A percentile compares a stretch with the other conserved stretches of the same genome.
Evolutionary conservation across 2,113 vertebrate genomes (phyloP).

Genomic region (Thymallus thymallus): DNA sequence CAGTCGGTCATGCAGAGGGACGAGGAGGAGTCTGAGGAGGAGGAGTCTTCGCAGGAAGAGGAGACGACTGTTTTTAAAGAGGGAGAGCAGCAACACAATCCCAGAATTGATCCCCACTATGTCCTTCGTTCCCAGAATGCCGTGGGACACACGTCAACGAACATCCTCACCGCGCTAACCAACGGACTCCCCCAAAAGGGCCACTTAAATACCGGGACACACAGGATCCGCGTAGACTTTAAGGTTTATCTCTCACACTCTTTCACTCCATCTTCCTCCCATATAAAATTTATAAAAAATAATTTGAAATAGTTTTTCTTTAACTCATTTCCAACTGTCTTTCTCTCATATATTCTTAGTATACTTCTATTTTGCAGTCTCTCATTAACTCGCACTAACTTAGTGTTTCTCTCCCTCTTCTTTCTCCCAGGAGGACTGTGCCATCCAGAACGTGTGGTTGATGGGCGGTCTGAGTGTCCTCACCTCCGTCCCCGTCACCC

Average conservation of each 20-base stretch:
- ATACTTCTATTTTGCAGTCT: no score
- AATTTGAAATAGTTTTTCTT: no score
- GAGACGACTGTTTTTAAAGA: slow-evolving; percentile 28
- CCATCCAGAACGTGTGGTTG: slow-evolving; percentile 87
- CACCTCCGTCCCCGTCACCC: slow-evolving; percentile 79
- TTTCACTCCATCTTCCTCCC: no score
- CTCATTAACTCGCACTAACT: no score
- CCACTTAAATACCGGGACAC: slow-evolving; percentile 69
- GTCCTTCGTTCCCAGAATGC: slow-evolving; percentile 71
- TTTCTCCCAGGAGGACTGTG: slow-evolving; percentile 83
- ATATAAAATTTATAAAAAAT: no score
- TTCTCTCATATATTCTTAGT: no score
- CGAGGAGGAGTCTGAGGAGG: slow-evolving; percentile 11
- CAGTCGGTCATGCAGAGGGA: slow-evolving; percentile 27
- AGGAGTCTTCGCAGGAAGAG: slow-evolving; percentile 38
- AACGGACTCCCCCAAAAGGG: slow-evolving; percentile 82
- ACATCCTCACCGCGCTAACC: slow-evolving; percentile 73
- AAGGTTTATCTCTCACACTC: slow-evolving; percentile 71
- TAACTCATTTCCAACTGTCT: no score
- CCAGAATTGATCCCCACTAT: slow-evolving; percentile 62
- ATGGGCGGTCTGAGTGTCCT: slow-evolving; percentile 91
- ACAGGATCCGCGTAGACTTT: slow-evolving; percentile 89
- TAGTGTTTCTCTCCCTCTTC: background rate
- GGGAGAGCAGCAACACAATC: slow-evolving; percentile 39
- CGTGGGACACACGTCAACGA: slow-evolving; percentile 68